These are phyloP conservation scores for Terebella lapidaria DNA, from an alignment of 2,888 invertebrate genomes.

Conservation along the genomic window DNA sequence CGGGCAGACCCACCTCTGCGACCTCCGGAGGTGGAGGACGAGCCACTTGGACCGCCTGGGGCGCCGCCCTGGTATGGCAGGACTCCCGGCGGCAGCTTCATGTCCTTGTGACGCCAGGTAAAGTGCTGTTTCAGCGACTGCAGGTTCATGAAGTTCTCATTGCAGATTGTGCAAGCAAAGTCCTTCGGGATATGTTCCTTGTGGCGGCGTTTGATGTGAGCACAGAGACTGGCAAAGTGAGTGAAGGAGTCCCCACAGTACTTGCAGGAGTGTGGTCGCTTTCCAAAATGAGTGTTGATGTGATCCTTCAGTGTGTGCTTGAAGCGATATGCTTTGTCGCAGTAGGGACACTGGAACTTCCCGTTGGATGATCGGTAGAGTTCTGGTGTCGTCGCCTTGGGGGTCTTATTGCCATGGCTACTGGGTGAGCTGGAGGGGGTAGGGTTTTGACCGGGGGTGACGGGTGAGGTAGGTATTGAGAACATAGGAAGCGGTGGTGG, in stretches of 20 bases:
- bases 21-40: background rate
- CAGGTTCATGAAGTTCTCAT: conserved; percentile 23
- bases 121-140: conserved; percentile 27
- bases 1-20: background rate
- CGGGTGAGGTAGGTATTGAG: no score
- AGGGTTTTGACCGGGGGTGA: no score
- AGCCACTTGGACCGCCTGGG: background rate
- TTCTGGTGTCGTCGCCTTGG: conserved; percentile 1
- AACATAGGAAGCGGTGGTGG: background rate
- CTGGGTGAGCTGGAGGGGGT: no score
- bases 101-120: conserved; percentile 24
- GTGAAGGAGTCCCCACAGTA: conserved; percentile 25
- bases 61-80: background rate
- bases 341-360: conserved; percentile 26
- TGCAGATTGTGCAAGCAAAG: conserved; percentile 22
- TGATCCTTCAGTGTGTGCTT: conserved; percentile 28
- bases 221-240: conserved; percentile 25
- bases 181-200: conserved; percentile 21
- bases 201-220: conserved; percentile 24
- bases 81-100: conserved; percentile 4
- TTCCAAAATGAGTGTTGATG: conserved; percentile 24
- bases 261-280: conserved; percentile 25
- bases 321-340: conserved; percentile 24
- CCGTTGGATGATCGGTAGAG: conserved; percentile 16
- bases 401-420: background rate